A percentile compares a stretch with the other conserved stretches of the same genome.
These are phyloP conservation scores for Porites lobata DNA, from an alignment of 92 coral and sea anemone genomes.

Conservation along the genomic window DNA sequence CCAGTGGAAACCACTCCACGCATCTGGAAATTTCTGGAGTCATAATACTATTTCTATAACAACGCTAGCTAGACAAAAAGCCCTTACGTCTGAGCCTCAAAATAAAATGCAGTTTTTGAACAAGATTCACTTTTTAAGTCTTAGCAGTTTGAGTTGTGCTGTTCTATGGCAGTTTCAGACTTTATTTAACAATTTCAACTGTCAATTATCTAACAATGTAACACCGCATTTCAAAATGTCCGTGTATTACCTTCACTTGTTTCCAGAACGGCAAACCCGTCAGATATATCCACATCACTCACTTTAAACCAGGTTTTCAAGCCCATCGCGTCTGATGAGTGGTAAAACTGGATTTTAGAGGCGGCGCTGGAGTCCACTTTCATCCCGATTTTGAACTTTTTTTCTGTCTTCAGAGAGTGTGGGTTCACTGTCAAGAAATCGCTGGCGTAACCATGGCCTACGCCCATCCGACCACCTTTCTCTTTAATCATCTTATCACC, in stretches of 20 bases:
- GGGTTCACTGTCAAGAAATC: slow-evolving; percentile 86
- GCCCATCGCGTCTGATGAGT: slow-evolving; percentile 71
- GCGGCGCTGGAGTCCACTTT: slow-evolving; percentile 83
- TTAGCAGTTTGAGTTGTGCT: too few relatives aligned
- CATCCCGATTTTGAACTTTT: slow-evolving; percentile 75
- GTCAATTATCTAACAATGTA: too few relatives aligned
- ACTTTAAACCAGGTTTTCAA: slow-evolving; percentile 89
- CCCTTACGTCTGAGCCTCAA: too few relatives aligned
- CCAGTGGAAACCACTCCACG: too few relatives aligned
- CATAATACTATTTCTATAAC: too few relatives aligned
- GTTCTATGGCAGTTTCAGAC: too few relatives aligned
- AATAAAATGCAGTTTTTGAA: too few relatives aligned
- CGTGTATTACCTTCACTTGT: slow-evolving; percentile 72
- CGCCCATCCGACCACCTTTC: slow-evolving; percentile 89
- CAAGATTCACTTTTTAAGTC: too few relatives aligned
- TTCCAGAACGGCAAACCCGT: slow-evolving; percentile 76
- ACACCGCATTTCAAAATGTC: neutral
- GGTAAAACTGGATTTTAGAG: slow-evolving; percentile 80
- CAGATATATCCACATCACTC: slow-evolving; percentile 56
- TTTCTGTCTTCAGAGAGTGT: slow-evolving; percentile 75
- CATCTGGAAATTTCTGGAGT: too few relatives aligned
- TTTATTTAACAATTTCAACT: too few relatives aligned
- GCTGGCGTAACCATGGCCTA: slow-evolving; percentile 95
- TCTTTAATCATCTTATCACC: slow-evolving; percentile 83
- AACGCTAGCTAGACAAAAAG: too few relatives aligned